These are phyloP conservation scores for Drosophila longiperda DNA, from an alignment of 2,888 invertebrate species.

Conservation along the genomic window DNA sequence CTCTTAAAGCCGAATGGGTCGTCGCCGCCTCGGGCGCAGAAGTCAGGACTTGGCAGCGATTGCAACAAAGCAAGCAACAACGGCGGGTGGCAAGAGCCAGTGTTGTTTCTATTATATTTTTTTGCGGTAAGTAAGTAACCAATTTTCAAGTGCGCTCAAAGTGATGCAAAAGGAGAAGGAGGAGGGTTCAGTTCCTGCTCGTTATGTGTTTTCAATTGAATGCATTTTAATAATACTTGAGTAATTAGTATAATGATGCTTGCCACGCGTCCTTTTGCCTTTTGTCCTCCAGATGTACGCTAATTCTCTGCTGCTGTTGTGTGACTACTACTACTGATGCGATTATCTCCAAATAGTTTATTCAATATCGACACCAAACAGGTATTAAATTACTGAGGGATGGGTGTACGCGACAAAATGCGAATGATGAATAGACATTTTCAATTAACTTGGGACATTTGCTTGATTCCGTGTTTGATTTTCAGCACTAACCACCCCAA, in stretches of 20 bases:
- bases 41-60: constrained; percentile 52
- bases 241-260: constrained; percentile 81
- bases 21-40: constrained; percentile 56
- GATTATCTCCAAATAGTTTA: constrained; percentile 64
- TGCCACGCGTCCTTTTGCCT: constrained; percentile 55
- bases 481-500: constrained; percentile 35
- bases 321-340: constrained; percentile 46
- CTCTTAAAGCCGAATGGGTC: constrained; percentile 61
- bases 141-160: constrained; percentile 61
- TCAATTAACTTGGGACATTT: constrained; percentile 77
- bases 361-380: constrained; percentile 36
- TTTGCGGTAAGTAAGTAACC: constrained; percentile 56
- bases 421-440: constrained; percentile 81
- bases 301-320: constrained; percentile 44
- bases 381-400: constrained; percentile 66
- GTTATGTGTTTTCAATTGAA: constrained; percentile 78
- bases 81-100: constrained; percentile 22
- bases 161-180: constrained; percentile 40
- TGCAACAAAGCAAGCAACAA: constrained; percentile 25
- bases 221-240: constrained; percentile 82
- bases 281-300: constrained; percentile 11
- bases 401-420: background rate
- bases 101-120: constrained; percentile 27
- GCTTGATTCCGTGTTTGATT: constrained; percentile 56
- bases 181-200: constrained; percentile 38